Conservation (phyloP, 2,888 invertebrate species). For the Creontiades dilutus region DNA sequence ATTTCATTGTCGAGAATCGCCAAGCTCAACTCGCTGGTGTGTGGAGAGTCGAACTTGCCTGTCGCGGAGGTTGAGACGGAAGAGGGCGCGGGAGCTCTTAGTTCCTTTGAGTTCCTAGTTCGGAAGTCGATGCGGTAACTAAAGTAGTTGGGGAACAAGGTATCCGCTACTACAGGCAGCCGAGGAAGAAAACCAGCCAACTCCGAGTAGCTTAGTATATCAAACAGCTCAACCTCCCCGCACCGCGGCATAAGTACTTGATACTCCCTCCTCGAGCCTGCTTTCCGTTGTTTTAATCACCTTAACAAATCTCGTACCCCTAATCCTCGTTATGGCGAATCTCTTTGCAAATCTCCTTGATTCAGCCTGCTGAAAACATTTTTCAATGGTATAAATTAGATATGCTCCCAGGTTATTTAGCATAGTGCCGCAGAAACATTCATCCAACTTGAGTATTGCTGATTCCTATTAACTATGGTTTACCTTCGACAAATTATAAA, state of each 20-base stretch:
- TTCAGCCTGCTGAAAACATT: too few species aligned
- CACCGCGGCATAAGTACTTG: neutral
- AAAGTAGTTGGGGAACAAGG: conserved; percentile 11
- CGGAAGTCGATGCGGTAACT: neutral
- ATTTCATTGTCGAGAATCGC: too few species aligned
- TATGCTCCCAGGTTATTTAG: too few species aligned
- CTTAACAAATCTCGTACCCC: conserved; percentile 9
- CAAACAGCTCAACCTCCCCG: conserved; percentile 9
- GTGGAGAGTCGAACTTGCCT: neutral
- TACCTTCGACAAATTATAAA: too few species aligned
- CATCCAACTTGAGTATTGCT: too few species aligned
- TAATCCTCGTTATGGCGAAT: conserved; percentile 20
- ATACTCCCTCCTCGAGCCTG: neutral
- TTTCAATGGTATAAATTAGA: too few species aligned
- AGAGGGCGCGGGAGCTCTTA: neutral
- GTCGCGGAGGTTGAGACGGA: neutral
- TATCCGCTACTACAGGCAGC: neutral
- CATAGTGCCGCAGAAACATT: too few species aligned
- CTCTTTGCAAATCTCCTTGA: neutral
- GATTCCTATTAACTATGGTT: too few species aligned
- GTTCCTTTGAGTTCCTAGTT: neutral
- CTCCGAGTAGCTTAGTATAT: conserved; percentile 20
- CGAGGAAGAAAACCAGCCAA: neutral
- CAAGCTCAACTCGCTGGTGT: too few species aligned
- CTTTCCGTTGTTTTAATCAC: conserved; percentile 32